phyloP scores from a whole-genome alignment of 2,113 vertebrate species.

The Diadophis punctatus region DNA sequence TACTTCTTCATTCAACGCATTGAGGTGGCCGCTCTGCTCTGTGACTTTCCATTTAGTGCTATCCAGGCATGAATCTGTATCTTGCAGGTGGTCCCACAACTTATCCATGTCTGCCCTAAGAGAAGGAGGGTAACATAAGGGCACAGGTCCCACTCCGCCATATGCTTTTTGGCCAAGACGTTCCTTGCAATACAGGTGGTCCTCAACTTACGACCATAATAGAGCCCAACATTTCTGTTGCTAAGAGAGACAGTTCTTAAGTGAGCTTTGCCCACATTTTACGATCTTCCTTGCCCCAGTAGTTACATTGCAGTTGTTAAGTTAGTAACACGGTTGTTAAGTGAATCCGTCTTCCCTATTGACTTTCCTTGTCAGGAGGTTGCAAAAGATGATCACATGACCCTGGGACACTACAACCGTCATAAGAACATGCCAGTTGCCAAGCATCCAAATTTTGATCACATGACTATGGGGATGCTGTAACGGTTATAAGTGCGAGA shows the following conservation, averaged over 20 bases:
- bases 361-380: too few species aligned
- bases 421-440: too few species aligned
- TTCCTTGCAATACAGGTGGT: background rate
- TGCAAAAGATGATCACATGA: too few species aligned
- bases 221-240: background rate
- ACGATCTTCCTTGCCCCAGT: too few species aligned
- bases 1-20: conserved; percentile 37
- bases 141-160: background rate
- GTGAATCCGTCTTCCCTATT: background rate
- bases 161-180: background rate
- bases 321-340: background rate
- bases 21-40: conserved; percentile 35
- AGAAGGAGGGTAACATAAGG: background rate
- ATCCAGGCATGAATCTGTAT: background rate
- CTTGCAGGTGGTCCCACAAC: conserved; percentile 62
- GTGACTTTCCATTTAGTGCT: conserved; percentile 36
- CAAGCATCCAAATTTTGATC: too few species aligned
- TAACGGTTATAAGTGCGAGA: too few species aligned
- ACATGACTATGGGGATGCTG: too few species aligned
- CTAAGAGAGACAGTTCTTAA: background rate
- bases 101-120: conserved; percentile 57
- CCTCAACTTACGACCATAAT: background rate
- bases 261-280: too few species aligned
- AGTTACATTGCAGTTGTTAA: too few species aligned
- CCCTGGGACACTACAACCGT: too few species aligned